Evolutionary conservation across 2,113 vertebrate species (phyloP).

Genomic region (Cyrtonyx montezumae): DNA sequence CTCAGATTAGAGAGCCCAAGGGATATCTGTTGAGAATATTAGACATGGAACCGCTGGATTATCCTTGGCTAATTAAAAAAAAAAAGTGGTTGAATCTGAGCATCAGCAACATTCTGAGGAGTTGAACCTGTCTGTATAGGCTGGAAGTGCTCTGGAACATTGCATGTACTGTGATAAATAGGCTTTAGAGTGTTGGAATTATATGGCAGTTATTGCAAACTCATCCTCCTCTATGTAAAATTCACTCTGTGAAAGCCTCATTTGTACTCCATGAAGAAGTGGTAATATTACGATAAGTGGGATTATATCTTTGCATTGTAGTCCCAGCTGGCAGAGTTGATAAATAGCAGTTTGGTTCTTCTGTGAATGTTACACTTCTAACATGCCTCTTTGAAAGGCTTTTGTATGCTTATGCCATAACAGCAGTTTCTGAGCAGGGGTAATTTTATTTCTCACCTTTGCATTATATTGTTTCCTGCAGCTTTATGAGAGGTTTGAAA

Average conservation of each 20-base stretch:
- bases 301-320: rapidly evolving
- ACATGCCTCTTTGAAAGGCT: neutral
- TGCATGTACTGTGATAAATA: neutral
- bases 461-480: neutral
- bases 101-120: neutral
- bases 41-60: rapidly evolving
- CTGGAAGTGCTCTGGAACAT: neutral
- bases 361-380: neutral
- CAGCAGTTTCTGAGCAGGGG: neutral
- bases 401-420: neutral
- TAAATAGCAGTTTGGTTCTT: neutral
- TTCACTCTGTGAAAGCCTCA: neutral
- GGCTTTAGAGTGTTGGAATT: neutral
- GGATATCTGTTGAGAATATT: neutral
- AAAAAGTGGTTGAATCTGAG: neutral
- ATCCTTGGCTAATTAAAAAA: neutral
- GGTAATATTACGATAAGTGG: neutral
- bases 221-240: neutral
- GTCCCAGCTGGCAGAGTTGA: neutral
- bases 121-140: neutral
- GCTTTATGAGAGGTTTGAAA: neutral
- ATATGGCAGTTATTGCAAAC: too few species aligned
- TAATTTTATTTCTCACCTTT: neutral
- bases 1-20: rapidly evolving
- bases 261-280: neutral